Conservation (phyloP, 2,888 invertebrate species). For the Leptodirus hochenwartii region DNA sequence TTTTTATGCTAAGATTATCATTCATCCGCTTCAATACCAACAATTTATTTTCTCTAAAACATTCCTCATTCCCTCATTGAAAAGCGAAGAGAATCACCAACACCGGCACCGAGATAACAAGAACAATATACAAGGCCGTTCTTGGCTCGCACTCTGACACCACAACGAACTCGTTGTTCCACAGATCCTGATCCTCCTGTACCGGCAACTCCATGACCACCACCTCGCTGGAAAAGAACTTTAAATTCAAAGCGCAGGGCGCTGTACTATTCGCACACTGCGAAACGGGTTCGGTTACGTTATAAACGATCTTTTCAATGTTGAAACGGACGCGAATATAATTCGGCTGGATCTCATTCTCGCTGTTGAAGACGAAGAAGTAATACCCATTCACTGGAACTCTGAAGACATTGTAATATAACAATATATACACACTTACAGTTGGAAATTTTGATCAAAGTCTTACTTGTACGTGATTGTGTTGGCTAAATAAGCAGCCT, state of each 20-base stretch:
- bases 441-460: neutral
- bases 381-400: conserved; percentile 62
- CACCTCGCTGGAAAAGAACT: conserved; percentile 50
- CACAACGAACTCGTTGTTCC: conserved; percentile 55
- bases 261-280: conserved; percentile 44
- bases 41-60: no score
- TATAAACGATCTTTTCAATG: conserved; percentile 50
- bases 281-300: conserved; percentile 40
- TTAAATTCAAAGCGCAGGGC: conserved; percentile 42
- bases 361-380: conserved; percentile 68
- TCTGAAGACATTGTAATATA: conserved; percentile 21
- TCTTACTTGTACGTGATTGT: conserved; percentile 47
- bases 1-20: no score
- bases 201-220: conserved; percentile 51
- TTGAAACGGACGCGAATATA: conserved; percentile 50
- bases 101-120: conserved; percentile 51
- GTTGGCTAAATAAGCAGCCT: conserved; percentile 36
- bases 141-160: conserved; percentile 58
- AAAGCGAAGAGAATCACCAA: conserved; percentile 54
- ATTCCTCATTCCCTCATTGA: no score
- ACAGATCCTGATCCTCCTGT: conserved; percentile 40
- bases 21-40: no score
- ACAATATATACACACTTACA: conserved; percentile 2
- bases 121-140: conserved; percentile 46
- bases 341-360: conserved; percentile 57